Conservation (phyloP, 2,113 vertebrate genomes). For the Pristiophorus japonicus region DNA sequence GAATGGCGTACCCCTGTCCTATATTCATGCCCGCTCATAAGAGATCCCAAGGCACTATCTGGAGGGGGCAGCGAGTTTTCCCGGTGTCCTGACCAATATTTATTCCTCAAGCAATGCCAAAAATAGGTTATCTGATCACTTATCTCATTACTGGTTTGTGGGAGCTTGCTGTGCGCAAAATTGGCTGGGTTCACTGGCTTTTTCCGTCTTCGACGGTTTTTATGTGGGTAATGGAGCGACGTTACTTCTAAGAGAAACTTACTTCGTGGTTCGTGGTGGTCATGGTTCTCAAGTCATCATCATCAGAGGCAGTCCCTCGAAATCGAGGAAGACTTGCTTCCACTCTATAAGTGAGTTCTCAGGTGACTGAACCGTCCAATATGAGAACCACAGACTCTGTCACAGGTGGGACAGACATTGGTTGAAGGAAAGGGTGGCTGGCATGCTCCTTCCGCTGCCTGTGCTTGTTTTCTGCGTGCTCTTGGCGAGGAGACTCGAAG, state of each 20-base stretch:
- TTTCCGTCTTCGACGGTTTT: not conserved
- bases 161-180: not conserved
- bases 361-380: too few species aligned
- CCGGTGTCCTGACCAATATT: not conserved
- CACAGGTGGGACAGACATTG: too few species aligned
- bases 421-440: too few species aligned
- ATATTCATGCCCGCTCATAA: not conserved
- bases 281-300: too few species aligned
- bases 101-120: not conserved
- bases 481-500: too few species aligned
- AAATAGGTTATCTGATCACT: not conserved
- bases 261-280: not conserved
- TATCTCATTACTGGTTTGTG: not conserved
- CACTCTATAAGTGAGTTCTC: too few species aligned
- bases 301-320: too few species aligned
- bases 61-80: not conserved
- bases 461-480: too few species aligned
- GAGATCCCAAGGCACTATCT: not conserved
- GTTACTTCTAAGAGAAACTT: not conserved
- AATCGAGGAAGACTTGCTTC: too few species aligned
- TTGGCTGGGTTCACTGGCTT: not conserved
- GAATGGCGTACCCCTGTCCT: not conserved
- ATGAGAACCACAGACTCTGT: too few species aligned
- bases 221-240: not conserved
- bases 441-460: too few species aligned